Conservation (phyloP, 2,888 invertebrate species). For the Cheiracanthium punctorium region DNA sequence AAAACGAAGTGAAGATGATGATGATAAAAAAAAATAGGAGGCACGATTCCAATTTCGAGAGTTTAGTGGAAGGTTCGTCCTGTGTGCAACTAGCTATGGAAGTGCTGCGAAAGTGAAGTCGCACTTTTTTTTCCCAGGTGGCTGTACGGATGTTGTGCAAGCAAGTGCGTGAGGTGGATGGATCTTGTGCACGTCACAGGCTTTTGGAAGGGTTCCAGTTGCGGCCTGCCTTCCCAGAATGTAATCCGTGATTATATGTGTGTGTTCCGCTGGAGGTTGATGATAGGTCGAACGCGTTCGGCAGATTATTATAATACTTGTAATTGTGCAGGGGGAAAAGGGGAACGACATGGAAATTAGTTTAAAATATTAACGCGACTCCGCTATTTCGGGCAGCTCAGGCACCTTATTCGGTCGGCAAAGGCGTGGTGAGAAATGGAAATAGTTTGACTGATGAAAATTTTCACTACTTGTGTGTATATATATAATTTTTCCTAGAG, state of each 20-base stretch:
- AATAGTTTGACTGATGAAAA: too few relatives aligned
- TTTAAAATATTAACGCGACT: background rate
- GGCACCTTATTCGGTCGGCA: too few relatives aligned
- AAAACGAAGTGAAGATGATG: too few relatives aligned
- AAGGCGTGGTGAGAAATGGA: too few relatives aligned
- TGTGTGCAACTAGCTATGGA: too few relatives aligned
- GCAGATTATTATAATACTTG: background rate
- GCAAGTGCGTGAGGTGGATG: background rate
- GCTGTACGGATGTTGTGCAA: background rate
- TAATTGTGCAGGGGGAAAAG: background rate
- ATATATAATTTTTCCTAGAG: too few relatives aligned
- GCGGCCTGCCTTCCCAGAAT: slow-evolving; percentile 22
- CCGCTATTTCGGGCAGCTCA: too few relatives aligned
- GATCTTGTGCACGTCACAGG: slow-evolving; percentile 27
- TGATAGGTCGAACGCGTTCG: background rate
- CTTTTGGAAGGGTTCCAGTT: slow-evolving; percentile 50
- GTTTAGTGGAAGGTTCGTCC: too few relatives aligned
- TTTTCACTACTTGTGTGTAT: too few relatives aligned
- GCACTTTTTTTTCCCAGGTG: background rate
- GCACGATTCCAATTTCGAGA: too few relatives aligned
- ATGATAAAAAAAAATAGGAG: too few relatives aligned
- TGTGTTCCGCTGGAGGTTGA: background rate
- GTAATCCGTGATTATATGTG: slow-evolving; percentile 18
- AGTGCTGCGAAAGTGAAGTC: background rate
- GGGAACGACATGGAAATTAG: background rate